Conservation (phyloP, 2,113 vertebrate genomes). For the Mesembrinibis cayennensis region DNA sequence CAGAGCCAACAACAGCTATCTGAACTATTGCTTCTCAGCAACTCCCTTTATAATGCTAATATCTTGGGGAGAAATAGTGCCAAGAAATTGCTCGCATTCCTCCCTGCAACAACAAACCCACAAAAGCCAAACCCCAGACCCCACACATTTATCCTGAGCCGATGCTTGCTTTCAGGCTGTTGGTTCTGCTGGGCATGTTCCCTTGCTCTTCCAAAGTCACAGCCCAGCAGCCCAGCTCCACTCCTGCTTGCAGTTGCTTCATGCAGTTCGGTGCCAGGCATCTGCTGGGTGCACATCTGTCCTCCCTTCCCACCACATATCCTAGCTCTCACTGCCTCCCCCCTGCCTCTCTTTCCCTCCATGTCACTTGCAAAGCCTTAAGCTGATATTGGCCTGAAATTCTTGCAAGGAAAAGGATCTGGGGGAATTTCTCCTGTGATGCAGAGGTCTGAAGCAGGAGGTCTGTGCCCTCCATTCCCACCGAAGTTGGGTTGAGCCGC, state of each 20-base stretch:
- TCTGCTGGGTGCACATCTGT: not conserved
- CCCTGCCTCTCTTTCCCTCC: not conserved
- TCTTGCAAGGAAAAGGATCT: accelerated
- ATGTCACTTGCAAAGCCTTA: not conserved
- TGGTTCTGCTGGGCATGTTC: not conserved
- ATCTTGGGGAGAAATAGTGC: not conserved
- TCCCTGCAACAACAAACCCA: not conserved
- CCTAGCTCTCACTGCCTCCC: not conserved
- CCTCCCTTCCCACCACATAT: not conserved
- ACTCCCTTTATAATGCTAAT: conserved; percentile 43
- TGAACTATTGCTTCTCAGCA: not conserved
- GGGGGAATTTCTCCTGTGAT: not conserved
- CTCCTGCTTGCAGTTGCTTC: not conserved
- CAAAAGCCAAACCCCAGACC: not conserved
- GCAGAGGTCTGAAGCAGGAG: not conserved
- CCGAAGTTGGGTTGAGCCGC: accelerated
- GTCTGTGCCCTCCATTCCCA: not conserved
- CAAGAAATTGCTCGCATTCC: conserved; percentile 50
- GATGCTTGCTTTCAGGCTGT: not conserved
- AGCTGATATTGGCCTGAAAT: not conserved
- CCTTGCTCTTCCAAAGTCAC: not conserved
- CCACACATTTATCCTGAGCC: not conserved
- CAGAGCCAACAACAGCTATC: not conserved
- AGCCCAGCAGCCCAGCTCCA: not conserved
- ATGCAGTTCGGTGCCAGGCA: not conserved